phyloP scores from a whole-genome alignment of 2,113 vertebrate genomes.

The Sceloporus tristichus region DNA sequence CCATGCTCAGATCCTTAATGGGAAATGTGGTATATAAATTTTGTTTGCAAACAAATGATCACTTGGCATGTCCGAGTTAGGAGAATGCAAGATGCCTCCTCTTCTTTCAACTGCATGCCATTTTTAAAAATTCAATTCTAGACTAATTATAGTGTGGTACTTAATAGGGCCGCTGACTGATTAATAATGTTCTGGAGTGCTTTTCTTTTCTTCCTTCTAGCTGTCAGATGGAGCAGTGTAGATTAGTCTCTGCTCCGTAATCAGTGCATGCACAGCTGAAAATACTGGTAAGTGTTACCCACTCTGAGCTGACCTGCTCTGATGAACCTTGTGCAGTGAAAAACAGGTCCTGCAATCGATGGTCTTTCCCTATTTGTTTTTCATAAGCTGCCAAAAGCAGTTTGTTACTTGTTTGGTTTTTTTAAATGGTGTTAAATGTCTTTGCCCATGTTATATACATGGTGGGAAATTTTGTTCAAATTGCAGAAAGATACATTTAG shows the following conservation, averaged over 20 bases:
- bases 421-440: conserved; percentile 21
- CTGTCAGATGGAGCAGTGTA: conserved; percentile 52
- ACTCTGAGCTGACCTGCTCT: conserved; percentile 10
- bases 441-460: too few relatives aligned
- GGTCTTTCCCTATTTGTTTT: conserved; percentile 32
- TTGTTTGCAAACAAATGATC: conserved; percentile 54
- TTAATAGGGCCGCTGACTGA: conserved; percentile 47
- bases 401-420: background rate
- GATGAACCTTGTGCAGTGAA: conserved; percentile 39
- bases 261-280: conserved; percentile 26
- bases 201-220: conserved; percentile 45
- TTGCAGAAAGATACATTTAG: conserved; percentile 1
- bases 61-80: conserved; percentile 43
- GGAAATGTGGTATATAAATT: conserved; percentile 41
- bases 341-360: background rate
- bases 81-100: conserved; percentile 42
- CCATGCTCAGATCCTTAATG: background rate
- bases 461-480: conserved; percentile 34
- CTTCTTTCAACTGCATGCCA: conserved; percentile 7
- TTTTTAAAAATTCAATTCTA: conserved; percentile 59
- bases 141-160: conserved; percentile 61
- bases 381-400: conserved; percentile 17
- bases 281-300: background rate
- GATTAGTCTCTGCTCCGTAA: conserved; percentile 41
- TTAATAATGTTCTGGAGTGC: conserved; percentile 51